Percentiles rank a stretch among this genome's conserved stretches.
phyloP scores from a whole-genome alignment of 1,140 invertebrate species.

The Hycleus phaleratus region DNA sequence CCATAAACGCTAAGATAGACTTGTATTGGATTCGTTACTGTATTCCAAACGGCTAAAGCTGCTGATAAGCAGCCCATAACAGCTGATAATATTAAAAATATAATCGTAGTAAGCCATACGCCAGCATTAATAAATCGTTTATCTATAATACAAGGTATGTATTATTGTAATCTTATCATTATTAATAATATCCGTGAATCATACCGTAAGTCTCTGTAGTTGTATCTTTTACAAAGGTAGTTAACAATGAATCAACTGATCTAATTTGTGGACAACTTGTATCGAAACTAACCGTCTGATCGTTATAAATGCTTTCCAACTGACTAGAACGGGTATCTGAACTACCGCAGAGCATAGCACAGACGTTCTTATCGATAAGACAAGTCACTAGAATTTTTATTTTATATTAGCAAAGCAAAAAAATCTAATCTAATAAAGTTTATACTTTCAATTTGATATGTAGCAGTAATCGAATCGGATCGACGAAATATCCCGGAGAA shows the following conservation, averaged over 20 bases:
- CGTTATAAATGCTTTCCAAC: neutral
- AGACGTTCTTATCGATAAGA: constrained; percentile 14
- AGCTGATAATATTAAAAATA: constrained; percentile 27
- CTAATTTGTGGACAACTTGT: neutral
- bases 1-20: constrained; percentile 25
- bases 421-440: neutral
- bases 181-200: neutral
- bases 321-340: neutral
- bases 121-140: constrained; percentile 29
- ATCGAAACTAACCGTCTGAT: neutral
- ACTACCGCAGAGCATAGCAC: constrained; percentile 13
- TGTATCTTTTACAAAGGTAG: neutral
- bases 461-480: neutral
- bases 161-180: neutral
- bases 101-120: constrained; percentile 26
- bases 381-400: constrained; percentile 15
- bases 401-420: too few relatives aligned
- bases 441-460: neutral
- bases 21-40: constrained; percentile 25
- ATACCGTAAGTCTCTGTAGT: neutral
- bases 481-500: constrained; percentile 8
- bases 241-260: neutral
- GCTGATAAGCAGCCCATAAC: constrained; percentile 20
- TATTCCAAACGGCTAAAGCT: constrained; percentile 28
- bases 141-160: neutral